Base-by-base conservation (phyloP, 2,888 invertebrate genomes). In the Apamea epomidion region DNA sequence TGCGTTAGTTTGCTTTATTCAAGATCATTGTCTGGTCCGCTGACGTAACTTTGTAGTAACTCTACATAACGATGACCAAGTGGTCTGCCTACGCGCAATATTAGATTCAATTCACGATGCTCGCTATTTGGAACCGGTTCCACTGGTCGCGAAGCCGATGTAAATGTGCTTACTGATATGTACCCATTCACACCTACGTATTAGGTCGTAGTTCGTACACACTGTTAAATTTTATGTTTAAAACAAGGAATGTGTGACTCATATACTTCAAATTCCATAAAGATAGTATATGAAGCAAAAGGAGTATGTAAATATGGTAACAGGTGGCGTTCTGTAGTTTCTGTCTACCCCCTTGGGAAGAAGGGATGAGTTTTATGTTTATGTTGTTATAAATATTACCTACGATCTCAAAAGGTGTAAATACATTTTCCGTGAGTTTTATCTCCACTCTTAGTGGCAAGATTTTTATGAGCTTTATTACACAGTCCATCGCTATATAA, bases 11-110 rank as follows among this genome's bases (percentile, higher is more conserved):
- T 74, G 64, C 29, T 80, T n/a, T 64, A 42, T 81, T 76, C 42
- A 67, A 79, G 58, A 83, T 71, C 72, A 62, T 48, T n/a, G 69
- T 76, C 75, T 79, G 68, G 64, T 65, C 77, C 76, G 78, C 81
- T 92, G 91, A 92, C 89, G 91, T 90, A 81, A 89, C 58, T 68
- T 87, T 84, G 74, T 82, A 67, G 65, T 78, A 74, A 78, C 80
- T 87, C 81, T 71, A 82, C 84, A 88, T 88, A 88, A 88, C 90
- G 83, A 88, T 86, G 88, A 88, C 82, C 81, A 85, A 87, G 84
- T 87, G 85, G 87, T 91, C 93, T 92, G 65, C 95, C 95, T 93
- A 94, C 95, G 93, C 94, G 85, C 88, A 80, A 91, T 88, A 92
- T 95, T 94, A 94, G 91, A 85, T 88, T 90, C 93, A 95, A 94